Base-by-base conservation (phyloP, 2,888 invertebrate genomes). In the Molanna angustata region DNA sequence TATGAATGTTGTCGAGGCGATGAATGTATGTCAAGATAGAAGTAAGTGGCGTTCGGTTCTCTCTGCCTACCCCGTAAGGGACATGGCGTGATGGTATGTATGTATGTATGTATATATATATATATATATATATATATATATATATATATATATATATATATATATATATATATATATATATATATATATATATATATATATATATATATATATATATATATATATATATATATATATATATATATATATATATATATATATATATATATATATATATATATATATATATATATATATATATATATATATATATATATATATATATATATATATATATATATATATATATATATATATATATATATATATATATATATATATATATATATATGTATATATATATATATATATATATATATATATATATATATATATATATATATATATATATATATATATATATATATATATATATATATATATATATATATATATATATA, bases 91-190 rank as follows among this genome's bases (percentile, higher is more conserved):
- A n/a, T n/a, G n/a, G n/a, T n/a, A n/a, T n/a, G n/a, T n/a, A n/a
- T n/a, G n/a, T n/a, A n/a, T n/a, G n/a, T n/a, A n/a, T n/a, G n/a
- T 41, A 41, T 41, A 41, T 41, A 41, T 41, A 41, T 41, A 41
- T 41, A 41, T 41, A 41, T 41, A 41, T 41, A 41, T 41, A 41
- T 41, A 41, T 41, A 41, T 41, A 41, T 41, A 41, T 41, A 41
- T 41, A 41, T 41, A 41, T 41, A 41, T 41, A 16, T 27, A 27
- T 27, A 27, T 27, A 27, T 27, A 27, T 27, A 27, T 27, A 27
- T 27, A 27, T 27, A 27, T 27, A 27, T 27, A 27, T 27, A 27
- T 27, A 27, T 27, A 27, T 27, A 27, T 27, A 27, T 27, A 27
- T 27, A 27, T 27, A 27, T 27, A 27, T 27, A 27, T 27, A 27